A percentile compares a stretch with the other conserved stretches of the same genome.
Evolutionary conservation across 1,140 invertebrate species (phyloP).

Genomic region (Hesperophylax magnus): DNA sequence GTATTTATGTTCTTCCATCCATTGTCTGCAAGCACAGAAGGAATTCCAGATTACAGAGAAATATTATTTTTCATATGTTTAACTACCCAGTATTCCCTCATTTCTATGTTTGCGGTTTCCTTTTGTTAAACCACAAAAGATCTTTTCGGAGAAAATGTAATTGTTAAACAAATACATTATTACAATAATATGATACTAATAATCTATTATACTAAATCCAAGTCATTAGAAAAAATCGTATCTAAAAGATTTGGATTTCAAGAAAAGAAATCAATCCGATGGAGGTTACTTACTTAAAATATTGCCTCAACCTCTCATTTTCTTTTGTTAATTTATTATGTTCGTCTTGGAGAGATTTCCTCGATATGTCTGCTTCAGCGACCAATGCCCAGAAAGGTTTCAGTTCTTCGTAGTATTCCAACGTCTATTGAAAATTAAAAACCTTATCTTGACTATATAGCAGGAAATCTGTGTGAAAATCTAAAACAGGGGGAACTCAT

Average conservation of each 20-base stretch:
- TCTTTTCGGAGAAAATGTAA: not conserved
- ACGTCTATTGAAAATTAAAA: slow-evolving; percentile 8
- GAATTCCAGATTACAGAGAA: not conserved
- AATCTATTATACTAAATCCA: not conserved
- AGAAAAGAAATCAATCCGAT: not conserved
- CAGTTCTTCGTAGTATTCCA: slow-evolving; percentile 12
- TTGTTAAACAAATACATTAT: not conserved
- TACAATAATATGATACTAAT: not conserved
- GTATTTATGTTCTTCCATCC: slow-evolving; percentile 10
- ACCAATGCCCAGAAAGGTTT: slow-evolving; percentile 25
- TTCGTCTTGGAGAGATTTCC: slow-evolving; percentile 17
- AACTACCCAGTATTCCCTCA: no score
- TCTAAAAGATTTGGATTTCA: not conserved
- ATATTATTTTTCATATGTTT: not conserved
- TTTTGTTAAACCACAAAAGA: not conserved
- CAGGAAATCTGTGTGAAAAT: not conserved
- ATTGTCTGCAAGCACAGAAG: slow-evolving; percentile 11
- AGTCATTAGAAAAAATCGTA: not conserved
- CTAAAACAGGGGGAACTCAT: not conserved
- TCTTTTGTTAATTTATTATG: not conserved
- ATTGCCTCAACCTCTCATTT: not conserved
- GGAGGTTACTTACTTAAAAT: slow-evolving; percentile 24
- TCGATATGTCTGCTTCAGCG: slow-evolving; percentile 30
- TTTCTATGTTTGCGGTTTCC: not conserved
- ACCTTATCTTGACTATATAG: not conserved